Conservation (phyloP, 2,113 vertebrate species). For the Sinocyclocheilus anophthalmus region DNA sequence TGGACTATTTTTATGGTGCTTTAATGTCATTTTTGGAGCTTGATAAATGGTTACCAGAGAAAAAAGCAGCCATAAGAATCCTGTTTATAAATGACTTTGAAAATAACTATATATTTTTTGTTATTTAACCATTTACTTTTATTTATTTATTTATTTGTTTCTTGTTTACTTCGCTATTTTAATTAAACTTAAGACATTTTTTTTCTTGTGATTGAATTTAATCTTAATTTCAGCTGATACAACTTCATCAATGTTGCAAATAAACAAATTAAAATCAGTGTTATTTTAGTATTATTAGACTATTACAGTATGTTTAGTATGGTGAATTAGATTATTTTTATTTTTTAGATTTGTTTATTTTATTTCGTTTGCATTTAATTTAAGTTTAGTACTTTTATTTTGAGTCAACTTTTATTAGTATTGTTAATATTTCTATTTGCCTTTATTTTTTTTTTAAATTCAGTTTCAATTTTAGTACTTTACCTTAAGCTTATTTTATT, state of each 20-base stretch:
- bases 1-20: background rate
- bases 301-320: background rate
- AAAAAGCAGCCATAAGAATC: background rate
- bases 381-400: too few species aligned
- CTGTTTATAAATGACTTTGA: background rate
- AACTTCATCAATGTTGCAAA: background rate
- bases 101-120: too few species aligned
- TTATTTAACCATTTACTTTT: too few species aligned
- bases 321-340: background rate
- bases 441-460: background rate
- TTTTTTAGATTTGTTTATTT: background rate
- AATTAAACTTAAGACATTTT: background rate
- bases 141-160: too few species aligned
- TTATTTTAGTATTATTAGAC: background rate
- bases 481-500: background rate
- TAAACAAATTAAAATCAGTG: background rate
- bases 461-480: background rate
- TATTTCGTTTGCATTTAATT: background rate
- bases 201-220: background rate
- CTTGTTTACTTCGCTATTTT: background rate
- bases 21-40: background rate
- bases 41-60: background rate
- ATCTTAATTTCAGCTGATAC: background rate
- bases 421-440: background rate
- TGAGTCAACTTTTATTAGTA: background rate